Evolutionary conservation across 1,140 invertebrate genomes (phyloP), one percentile per base, ranked within the genome.

Genomic region (Chionoecetes opilio): DNA sequence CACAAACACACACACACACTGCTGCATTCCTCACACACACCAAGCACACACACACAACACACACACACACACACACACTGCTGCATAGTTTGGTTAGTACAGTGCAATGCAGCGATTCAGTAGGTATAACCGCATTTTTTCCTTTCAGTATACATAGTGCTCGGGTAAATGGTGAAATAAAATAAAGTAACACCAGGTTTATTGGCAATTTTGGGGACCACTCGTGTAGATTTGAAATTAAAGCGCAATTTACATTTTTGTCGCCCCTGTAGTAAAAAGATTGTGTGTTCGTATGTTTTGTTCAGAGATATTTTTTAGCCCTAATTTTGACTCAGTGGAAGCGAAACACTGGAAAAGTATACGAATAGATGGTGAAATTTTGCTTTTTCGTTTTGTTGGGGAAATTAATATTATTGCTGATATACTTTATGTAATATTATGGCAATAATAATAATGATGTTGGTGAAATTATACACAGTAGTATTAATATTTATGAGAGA

Each of bases 181-280:
- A 75, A 75, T 75, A 75, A 75, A 75, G n/a, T 75, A 75, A 75
- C 63, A 75, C 63, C 63, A n/a, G 63, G 21, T 75, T 75, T 75
- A 75, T 75, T 75, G 63, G 63, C 63, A 75, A 75, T n/a, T 75
- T 75, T 75, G 26, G 63, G 63, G n/a, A 75, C 63, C 63, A 75
- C 63, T 75, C 63, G 26, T 17, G 26, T 5, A n/a, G 21, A 26
- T n/a, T 75, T 75, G 26, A 26, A 75, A 75, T n/a, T 75, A 75
- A n/a, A 75, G n/a, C 26, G 63, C 21, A 17, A 75, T 75, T 75
- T 75, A 75, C 63, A 75, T 75, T 75, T 75, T 75, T 75, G 63
- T n/a, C n/a, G 21, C 63, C n/a, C n/a, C n/a, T 26, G 63, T 26
- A n/a, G 21, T 75, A 75, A 75, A 75, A 75, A 75, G n/a, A 75